These are phyloP conservation scores for Clusia tigrina DNA, from an alignment of 2,888 invertebrate species.

Conservation along the genomic window DNA sequence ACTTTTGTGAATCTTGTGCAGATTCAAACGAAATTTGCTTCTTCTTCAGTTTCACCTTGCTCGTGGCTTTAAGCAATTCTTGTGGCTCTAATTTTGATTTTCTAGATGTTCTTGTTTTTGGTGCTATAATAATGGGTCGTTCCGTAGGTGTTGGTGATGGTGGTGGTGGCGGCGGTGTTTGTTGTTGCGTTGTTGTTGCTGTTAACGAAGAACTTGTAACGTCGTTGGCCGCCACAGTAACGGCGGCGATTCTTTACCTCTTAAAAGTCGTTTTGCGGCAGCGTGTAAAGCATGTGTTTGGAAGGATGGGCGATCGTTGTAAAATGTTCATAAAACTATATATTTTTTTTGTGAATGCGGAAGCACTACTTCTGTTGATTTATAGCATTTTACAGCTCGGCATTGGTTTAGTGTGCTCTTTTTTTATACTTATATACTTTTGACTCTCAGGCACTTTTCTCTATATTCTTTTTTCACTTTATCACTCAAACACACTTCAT, in stretches of 20 bases:
- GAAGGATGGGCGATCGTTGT: not conserved
- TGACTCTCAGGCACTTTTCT: too few relatives aligned
- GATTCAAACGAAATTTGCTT: constrained; percentile 51
- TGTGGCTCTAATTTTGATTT: constrained; percentile 32
- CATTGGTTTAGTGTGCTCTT: too few relatives aligned
- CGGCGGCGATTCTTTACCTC: constrained; percentile 15
- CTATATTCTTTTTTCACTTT: too few relatives aligned
- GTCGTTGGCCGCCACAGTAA: constrained; percentile 26
- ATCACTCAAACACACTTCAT: too few relatives aligned
- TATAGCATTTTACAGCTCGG: not conserved
- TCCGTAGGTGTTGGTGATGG: constrained; percentile 25
- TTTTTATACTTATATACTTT: too few relatives aligned
- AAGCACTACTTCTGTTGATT: too few relatives aligned
- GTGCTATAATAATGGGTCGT: too few relatives aligned
- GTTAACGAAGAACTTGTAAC: not conserved
- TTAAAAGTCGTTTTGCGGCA: not conserved
- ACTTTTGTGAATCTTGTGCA: constrained; percentile 27
- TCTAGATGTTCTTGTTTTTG: too few relatives aligned
- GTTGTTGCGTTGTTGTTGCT: constrained; percentile 20
- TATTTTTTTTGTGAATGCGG: not conserved
- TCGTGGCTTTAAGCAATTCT: constrained; percentile 38
- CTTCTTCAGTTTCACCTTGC: constrained; percentile 56
- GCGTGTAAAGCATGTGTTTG: not conserved
- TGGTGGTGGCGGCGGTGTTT: constrained; percentile 17
- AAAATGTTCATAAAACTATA: not conserved